These are phyloP conservation scores for Xyliphius kryptos DNA, from an alignment of 2,113 vertebrate species.

Conservation along the genomic window DNA sequence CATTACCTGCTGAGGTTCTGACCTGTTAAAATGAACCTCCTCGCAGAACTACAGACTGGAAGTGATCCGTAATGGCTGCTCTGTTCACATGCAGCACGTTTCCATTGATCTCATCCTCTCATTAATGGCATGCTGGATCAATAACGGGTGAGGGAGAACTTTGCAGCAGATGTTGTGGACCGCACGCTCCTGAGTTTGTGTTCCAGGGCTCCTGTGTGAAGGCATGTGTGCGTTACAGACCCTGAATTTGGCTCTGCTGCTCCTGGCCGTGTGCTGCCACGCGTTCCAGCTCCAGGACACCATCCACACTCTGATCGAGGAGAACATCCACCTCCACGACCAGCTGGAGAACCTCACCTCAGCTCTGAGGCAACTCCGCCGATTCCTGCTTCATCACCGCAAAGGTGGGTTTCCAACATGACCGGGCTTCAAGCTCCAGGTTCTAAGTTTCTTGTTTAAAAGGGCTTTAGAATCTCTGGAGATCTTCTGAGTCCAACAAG, in stretches of 20 bases:
- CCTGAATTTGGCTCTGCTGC: constrained; percentile 16
- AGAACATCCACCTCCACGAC: constrained; percentile 71
- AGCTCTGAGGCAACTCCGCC: constrained; percentile 59
- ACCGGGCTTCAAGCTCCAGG: too few relatives aligned
- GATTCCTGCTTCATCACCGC: constrained; percentile 61
- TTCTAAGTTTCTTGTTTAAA: too few relatives aligned
- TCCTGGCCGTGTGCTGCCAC: constrained; percentile 34
- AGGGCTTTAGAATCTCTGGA: too few relatives aligned
- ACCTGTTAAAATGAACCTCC: too few relatives aligned
- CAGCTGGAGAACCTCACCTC: constrained; percentile 70
- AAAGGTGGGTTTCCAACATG: constrained; percentile 63
- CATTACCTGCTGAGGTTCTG: too few relatives aligned
- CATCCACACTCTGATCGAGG: constrained; percentile 66
- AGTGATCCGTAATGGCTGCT: too few relatives aligned
- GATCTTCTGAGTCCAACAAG: too few relatives aligned
- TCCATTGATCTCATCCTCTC: constrained; percentile 46
- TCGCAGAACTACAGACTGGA: too few relatives aligned
- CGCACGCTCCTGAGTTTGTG: too few relatives aligned
- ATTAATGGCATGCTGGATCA: background rate
- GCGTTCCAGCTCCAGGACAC: constrained; percentile 72
- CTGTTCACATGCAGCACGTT: constrained; percentile 42
- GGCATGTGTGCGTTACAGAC: background rate
- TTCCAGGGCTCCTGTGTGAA: background rate
- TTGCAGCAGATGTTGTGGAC: background rate
- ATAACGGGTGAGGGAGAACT: background rate